These are phyloP conservation scores for Incurvaria masculella DNA, from an alignment of 2,888 invertebrate genomes.

Conservation along the genomic window DNA sequence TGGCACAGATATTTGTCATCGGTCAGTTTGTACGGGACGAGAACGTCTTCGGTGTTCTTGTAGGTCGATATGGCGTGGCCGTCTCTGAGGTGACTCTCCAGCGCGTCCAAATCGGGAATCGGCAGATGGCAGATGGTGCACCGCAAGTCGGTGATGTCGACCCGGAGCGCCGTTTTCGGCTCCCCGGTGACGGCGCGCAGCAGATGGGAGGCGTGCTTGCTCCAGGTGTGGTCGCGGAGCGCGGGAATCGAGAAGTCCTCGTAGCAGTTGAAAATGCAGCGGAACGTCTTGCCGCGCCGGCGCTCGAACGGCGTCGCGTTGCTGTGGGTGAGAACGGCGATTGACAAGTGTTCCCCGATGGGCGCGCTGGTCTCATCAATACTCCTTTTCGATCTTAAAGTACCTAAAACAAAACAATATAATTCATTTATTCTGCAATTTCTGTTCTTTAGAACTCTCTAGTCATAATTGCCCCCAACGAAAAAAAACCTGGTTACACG, in stretches of 20 bases:
- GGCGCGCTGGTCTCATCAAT: no score
- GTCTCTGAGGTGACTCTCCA: not conserved
- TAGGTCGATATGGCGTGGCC: not conserved
- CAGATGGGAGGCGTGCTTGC: not conserved
- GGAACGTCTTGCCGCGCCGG: not conserved
- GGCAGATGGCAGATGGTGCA: slow-evolving; percentile 42
- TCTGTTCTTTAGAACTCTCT: no score
- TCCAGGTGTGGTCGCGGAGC: not conserved
- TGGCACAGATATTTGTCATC: not conserved
- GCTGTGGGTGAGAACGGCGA: not conserved
- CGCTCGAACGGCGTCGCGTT: not conserved
- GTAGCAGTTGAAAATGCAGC: not conserved
- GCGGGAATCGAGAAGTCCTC: not conserved
- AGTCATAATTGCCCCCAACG: no score
- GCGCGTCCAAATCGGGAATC: slow-evolving; percentile 31
- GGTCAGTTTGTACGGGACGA: slow-evolving; percentile 2
- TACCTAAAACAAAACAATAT: no score
- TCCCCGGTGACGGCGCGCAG: not conserved
- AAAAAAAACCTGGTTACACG: no score
- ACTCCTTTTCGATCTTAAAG: no score
- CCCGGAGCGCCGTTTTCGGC: not conserved
- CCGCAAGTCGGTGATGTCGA: slow-evolving; percentile 21
- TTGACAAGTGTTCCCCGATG: not conserved
- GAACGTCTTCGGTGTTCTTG: not conserved
- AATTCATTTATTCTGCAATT: no score